Evolutionary conservation across 2,888 invertebrate species (phyloP).

Genomic region (Drosophila atripex): DNA sequence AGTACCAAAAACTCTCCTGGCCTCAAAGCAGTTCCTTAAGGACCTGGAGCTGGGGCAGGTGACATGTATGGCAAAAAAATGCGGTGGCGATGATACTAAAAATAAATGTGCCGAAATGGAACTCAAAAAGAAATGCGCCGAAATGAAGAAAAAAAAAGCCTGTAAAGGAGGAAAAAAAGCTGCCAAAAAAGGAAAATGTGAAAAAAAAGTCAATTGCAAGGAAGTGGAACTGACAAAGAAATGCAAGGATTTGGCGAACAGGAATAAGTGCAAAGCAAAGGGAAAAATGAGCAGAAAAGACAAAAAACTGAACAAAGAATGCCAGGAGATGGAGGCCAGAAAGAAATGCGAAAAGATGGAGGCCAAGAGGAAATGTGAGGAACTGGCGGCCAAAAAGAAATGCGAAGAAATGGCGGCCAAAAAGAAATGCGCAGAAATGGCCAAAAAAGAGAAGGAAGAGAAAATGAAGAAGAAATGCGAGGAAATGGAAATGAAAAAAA

Average conservation of each 20-base stretch:
- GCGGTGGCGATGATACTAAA: background rate
- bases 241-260: background rate
- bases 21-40: background rate
- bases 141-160: slow-evolving; percentile 2
- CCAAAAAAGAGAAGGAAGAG: background rate
- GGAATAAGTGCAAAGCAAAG: background rate
- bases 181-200: background rate
- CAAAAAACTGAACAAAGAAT: background rate
- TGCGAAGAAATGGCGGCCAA: background rate
- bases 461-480: background rate
- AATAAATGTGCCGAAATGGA: background rate
- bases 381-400: background rate
- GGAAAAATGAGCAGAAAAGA: background rate
- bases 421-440: background rate
- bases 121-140: background rate
- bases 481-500: background rate
- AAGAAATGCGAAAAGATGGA: background rate
- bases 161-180: background rate
- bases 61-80: background rate
- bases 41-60: background rate
- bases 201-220: background rate
- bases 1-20: background rate
- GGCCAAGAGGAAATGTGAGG: background rate
- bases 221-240: background rate
- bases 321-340: background rate